Base-by-base conservation (phyloP, 2,797 vertebrate genomes). In the Lates japonicus region DNA sequence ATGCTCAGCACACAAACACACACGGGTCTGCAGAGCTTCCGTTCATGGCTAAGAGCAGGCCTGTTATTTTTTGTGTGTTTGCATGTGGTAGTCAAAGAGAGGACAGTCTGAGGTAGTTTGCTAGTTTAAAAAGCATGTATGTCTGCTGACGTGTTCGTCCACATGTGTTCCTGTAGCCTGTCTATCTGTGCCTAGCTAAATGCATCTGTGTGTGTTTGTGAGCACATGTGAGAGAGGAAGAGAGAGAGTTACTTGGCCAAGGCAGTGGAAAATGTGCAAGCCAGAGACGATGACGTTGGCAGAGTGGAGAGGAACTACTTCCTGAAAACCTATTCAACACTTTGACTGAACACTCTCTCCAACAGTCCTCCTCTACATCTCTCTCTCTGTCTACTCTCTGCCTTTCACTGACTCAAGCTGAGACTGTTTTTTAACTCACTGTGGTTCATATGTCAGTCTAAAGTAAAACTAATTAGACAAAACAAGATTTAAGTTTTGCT, bases 201-300 rank as follows among this genome's bases (percentile, higher is more conserved):
- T 11, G 22, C 5, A 7, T 57, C 4, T 52, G 54, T 84, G 77
- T 65, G 61, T 81, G 48, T 74, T 29, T 41, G 49, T 22, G 29
- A 25, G 51, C 2, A 55, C 54, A 55, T 55, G 70, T 2, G 65
- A 8, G 59, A 25, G 74, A 48, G 22, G 6, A 13, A 39, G 76
- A 72, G 62, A 79, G 73, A 75, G 77, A 89, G 82, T 86, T 49
- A 57, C 76, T 83, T 94, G 93, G 90, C 91, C 42, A 16, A 83
- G 76, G 66, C 81, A 82, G 85, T 92, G 91, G 92, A 93, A 93
- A 93, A 91, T 77, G 81, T 83, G 44, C 9, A 35, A 83, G 90
- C 90, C 90, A 92, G 85, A 86, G 72, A 86, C 60, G 81, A 85
- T 88, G 90, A 92, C 84, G 88, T 64, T 78, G 87, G 84, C 86